Conservation (phyloP, 2,888 invertebrate genomes). For the Matsumyia berberina region DNA sequence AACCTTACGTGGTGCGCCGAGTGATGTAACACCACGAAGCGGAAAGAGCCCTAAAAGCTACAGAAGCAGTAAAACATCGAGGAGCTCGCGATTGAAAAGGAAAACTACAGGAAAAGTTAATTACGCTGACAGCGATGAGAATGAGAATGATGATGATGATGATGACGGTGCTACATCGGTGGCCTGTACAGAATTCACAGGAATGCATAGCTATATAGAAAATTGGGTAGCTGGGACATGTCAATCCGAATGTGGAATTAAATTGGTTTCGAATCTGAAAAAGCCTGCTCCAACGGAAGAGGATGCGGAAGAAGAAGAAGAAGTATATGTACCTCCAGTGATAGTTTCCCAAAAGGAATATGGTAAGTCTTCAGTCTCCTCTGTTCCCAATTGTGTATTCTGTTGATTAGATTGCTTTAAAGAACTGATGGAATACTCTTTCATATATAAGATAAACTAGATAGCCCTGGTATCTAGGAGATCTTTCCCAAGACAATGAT, state of each 20-base stretch:
- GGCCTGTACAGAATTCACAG: slow-evolving; percentile 28
- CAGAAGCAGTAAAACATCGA: not conserved
- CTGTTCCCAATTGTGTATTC: no score
- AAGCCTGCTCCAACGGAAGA: not conserved
- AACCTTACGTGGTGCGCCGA: slow-evolving; percentile 3
- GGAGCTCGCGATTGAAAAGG: not conserved
- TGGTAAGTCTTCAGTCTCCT: no score
- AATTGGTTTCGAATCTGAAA: not conserved
- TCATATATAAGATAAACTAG: no score
- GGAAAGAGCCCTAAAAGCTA: not conserved
- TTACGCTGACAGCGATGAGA: not conserved
- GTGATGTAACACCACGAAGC: not conserved
- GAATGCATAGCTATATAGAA: slow-evolving; percentile 16
- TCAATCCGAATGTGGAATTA: slow-evolving; percentile 18
- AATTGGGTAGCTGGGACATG: slow-evolving; percentile 62
- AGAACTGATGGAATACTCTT: no score
- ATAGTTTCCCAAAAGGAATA: slow-evolving; percentile 51
- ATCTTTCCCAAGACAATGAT: no score
- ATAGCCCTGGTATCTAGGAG: no score
- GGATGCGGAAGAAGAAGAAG: not conserved
- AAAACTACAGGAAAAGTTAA: not conserved
- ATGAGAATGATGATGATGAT: slow-evolving; percentile 26
- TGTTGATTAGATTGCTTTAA: no score
- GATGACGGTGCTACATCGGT: slow-evolving; percentile 29
- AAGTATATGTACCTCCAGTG: not conserved